phyloP scores from a whole-genome alignment of 2,888 invertebrate genomes.

The Catocala fraxini region DNA sequence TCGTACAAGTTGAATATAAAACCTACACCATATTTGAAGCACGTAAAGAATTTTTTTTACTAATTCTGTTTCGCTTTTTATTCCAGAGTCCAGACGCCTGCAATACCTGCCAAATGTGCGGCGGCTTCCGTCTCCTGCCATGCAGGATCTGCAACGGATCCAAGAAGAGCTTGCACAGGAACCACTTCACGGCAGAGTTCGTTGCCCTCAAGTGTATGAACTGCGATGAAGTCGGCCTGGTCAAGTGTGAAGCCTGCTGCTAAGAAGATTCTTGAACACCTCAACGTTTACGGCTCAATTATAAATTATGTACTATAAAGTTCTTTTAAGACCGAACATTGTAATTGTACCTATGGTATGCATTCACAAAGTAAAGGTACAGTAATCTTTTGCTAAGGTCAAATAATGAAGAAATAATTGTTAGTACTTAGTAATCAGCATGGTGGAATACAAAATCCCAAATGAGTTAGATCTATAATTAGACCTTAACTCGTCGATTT shows the following conservation, averaged over 20 bases:
- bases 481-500: not conserved
- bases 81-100: conserved; percentile 94
- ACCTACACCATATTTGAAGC: too few relatives aligned
- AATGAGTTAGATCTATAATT: not conserved
- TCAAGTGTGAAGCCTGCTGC: conserved; percentile 95
- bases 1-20: too few relatives aligned
- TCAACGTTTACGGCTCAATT: not conserved
- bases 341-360: not conserved
- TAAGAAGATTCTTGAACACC: conserved; percentile 44
- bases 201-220: conserved; percentile 98
- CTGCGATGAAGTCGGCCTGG: conserved; percentile 97
- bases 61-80: conserved; percentile 25
- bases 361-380: not conserved
- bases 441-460: not conserved
- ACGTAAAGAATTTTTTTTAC: not conserved
- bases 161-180: conserved; percentile 97
- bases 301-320: conserved; percentile 2
- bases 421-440: not conserved
- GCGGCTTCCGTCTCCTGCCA: conserved; percentile 96
- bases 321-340: not conserved
- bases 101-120: conserved; percentile 95
- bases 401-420: not conserved
- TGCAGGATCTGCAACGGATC: conserved; percentile 98
- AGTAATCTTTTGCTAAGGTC: not conserved
- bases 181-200: conserved; percentile 97